A percentile compares a stretch with the other conserved stretches of the same genome.
phyloP scores from a whole-genome alignment of 2,888 invertebrate genomes.

The Tetranychus piercei region DNA sequence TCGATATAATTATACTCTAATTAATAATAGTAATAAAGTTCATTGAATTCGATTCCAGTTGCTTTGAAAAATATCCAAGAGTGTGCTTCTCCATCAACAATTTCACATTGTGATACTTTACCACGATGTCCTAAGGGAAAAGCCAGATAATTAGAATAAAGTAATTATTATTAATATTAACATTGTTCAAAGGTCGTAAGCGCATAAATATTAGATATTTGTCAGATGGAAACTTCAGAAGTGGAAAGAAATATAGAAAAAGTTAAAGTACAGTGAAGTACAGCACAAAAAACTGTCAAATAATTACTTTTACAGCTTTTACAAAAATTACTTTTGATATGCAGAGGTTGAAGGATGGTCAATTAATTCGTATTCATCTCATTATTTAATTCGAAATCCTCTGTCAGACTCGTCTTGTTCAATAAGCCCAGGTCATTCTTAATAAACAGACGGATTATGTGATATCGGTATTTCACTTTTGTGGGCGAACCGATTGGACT shows the following conservation, averaged over 20 bases:
- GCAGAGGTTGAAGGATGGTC: too few species aligned
- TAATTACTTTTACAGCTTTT: too few species aligned
- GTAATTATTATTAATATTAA: not conserved
- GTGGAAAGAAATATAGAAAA: not conserved
- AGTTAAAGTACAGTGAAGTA: not conserved
- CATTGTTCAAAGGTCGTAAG: not conserved
- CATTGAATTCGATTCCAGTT: slow-evolving; percentile 21
- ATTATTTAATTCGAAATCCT: too few species aligned
- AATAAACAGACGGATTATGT: too few species aligned
- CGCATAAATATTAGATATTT: not conserved
- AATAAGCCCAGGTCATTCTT: too few species aligned
- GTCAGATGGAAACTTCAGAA: not conserved
- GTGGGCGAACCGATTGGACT: not conserved
- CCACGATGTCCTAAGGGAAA: slow-evolving; percentile 18
- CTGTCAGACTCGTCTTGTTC: too few species aligned
- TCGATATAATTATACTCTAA: not conserved
- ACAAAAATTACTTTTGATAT: too few species aligned
- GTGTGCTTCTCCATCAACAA: slow-evolving; percentile 21
- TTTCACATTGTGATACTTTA: slow-evolving; percentile 20
- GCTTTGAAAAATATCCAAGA: slow-evolving; percentile 22
- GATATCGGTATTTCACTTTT: too few species aligned
- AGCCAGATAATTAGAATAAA: not conserved
- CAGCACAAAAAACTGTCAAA: too few species aligned
- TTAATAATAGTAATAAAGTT: slow-evolving; percentile 24
- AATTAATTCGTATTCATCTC: too few species aligned